These are phyloP conservation scores for Nyctibius grandis DNA, from an alignment of 2,797 vertebrate genomes.

Conservation along the genomic window DNA sequence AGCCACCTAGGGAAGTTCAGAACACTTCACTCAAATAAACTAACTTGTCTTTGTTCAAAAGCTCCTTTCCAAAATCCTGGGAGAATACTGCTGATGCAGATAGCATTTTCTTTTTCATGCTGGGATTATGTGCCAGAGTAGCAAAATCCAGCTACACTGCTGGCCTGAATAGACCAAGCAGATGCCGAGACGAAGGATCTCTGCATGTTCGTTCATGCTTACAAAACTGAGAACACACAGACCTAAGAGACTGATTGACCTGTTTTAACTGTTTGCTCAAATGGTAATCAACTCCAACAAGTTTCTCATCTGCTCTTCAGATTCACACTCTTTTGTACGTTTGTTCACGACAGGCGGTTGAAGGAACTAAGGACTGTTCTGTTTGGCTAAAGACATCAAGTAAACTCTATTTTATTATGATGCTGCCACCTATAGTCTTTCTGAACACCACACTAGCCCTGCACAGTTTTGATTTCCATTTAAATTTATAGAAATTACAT, in stretches of 20 bases:
- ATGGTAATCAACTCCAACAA: background rate
- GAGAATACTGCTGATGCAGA: background rate
- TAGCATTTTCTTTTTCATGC: background rate
- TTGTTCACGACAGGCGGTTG: background rate
- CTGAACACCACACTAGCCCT: background rate
- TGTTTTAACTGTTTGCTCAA: background rate
- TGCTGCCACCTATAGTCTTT: constrained; percentile 37
- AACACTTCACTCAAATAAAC: background rate
- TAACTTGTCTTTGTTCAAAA: background rate
- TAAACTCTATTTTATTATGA: constrained; percentile 15
- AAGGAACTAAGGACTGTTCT: background rate
- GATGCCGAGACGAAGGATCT: background rate
- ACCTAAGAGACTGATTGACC: background rate
- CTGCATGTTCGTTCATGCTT: background rate
- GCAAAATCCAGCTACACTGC: background rate
- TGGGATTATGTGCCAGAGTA: background rate
- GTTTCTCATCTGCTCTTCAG: background rate
- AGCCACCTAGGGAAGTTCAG: background rate
- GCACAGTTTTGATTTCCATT: background rate
- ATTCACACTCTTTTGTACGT: background rate
- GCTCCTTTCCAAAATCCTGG: background rate
- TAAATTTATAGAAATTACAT: background rate
- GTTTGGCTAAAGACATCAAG: background rate
- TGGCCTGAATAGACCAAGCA: background rate
- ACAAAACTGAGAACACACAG: background rate